Base-by-base conservation (phyloP, 2,797 vertebrate species). In the Macroramphosus scolopax region DNA sequence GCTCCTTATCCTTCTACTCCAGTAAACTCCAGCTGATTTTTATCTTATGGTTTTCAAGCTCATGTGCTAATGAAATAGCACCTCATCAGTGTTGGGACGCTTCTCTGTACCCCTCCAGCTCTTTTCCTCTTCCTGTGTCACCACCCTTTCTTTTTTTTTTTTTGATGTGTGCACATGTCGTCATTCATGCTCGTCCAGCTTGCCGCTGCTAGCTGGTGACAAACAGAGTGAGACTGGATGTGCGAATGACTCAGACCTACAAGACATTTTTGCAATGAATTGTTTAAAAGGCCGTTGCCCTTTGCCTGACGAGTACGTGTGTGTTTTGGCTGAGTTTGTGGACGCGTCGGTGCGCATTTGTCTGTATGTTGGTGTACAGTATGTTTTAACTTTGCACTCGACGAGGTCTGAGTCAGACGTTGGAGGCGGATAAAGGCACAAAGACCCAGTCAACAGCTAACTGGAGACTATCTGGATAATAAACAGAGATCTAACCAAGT, bases 321-420 rank as follows among this genome's bases (percentile, higher is more conserved):
- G 34, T 40, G 17, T 51, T 44, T 44, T 61, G 41, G 30, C 41
- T n/a, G 43, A 59, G 31, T 51, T 64, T 48, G 31, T 57, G 25
- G 1, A 2, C 40, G 46, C 29, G 48, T 31, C 13, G 12, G 40
- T 63, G 44, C 7, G 10, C 33, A 5, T 47, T 34, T 42, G 49
- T 42, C 5, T 54, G 33, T 16, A 2, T 48, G 33, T 55, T 49
- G 24, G 22, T 34, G 34, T 47, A 33, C 41, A 59, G 42, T 47
- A 40, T 42, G 48, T 63, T 70, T 68, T 26, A 49, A 75, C 39
- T 37, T 35, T 18, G 54, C 61, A n/a, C n/a, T n/a, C 56, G 52
- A 56, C n/a, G n/a, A 51, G 45, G 55, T 68, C 55, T 70, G 75
- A 77, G 67, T 80, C 69, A 70, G 61, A 67, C 58, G 56, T 51